Conservation (phyloP, 2,888 invertebrate genomes). For the Tetragnatha montana region DNA sequence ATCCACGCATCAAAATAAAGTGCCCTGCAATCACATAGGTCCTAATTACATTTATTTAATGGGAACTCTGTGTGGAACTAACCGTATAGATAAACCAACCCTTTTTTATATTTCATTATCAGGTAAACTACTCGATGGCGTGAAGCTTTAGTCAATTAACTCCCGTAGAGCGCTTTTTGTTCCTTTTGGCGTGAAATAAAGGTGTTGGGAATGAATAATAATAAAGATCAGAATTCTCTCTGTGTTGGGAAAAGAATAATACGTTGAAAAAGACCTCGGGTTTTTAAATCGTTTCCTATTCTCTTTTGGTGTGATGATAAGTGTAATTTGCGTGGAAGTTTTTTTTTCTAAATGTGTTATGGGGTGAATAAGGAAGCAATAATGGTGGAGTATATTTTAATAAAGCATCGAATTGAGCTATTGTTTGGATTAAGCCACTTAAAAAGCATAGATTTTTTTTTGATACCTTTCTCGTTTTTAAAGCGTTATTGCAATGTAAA, state of each 20-base stretch:
- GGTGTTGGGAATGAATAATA: neutral
- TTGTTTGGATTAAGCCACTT: too few relatives aligned
- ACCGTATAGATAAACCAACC: constrained; percentile 26
- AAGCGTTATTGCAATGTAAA: too few relatives aligned
- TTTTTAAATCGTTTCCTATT: constrained; percentile 16
- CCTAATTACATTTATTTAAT: constrained; percentile 49
- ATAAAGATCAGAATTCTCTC: constrained; percentile 12
- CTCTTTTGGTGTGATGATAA: constrained; percentile 30
- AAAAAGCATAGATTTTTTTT: too few relatives aligned
- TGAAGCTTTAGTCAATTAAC: constrained; percentile 32
- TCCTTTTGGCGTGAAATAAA: constrained; percentile 11
- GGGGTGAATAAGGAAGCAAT: too few relatives aligned
- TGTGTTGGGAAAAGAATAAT: constrained; percentile 15
- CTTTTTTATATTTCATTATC: constrained; percentile 26
- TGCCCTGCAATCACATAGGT: constrained; percentile 21
- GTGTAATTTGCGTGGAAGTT: constrained; percentile 13
- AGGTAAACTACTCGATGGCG: neutral
- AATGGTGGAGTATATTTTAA: too few relatives aligned
- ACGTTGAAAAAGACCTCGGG: constrained; percentile 22
- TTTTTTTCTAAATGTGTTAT: neutral
- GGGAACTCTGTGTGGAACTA: constrained; percentile 5
- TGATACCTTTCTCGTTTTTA: too few relatives aligned
- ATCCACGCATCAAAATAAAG: constrained; percentile 23
- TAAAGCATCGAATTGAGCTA: too few relatives aligned
- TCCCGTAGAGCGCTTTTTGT: neutral